Percentiles rank a stretch among this genome's conserved stretches.
These are phyloP conservation scores for Heliconius eleuchia DNA, from an alignment of 1,140 invertebrate species.

Conservation along the genomic window DNA sequence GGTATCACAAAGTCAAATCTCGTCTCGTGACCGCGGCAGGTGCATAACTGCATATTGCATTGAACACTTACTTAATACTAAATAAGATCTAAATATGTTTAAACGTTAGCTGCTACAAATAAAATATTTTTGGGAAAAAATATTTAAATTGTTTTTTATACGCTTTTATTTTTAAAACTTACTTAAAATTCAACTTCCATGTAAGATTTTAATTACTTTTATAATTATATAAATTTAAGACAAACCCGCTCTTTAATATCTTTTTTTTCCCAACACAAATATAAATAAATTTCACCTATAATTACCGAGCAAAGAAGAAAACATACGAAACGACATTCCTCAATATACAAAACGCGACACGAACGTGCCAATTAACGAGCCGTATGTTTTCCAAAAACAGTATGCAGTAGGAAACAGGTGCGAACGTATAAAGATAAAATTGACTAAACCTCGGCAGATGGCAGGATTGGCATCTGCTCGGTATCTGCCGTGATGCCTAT, in stretches of 20 bases:
- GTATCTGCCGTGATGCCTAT: background rate
- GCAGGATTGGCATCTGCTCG: background rate
- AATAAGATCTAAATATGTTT: background rate
- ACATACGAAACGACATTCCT: background rate
- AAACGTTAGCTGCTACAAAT: background rate
- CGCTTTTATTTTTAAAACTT: background rate
- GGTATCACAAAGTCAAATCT: conserved; percentile 13
- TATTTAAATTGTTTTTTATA: too few species aligned
- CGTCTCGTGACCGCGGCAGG: conserved; percentile 26
- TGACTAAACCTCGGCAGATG: conserved; percentile 21
- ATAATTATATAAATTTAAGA: background rate
- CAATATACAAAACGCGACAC: background rate
- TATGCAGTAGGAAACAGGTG: conserved; percentile 27
- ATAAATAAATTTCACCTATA: background rate
- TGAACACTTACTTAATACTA: background rate
- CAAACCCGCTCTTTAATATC: background rate
- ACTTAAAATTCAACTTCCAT: background rate
- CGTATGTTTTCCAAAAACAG: conserved; percentile 8
- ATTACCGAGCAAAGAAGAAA: background rate
- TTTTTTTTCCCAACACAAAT: background rate
- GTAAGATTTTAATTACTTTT: background rate
- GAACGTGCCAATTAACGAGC: conserved; percentile 9
- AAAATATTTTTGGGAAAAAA: background rate
- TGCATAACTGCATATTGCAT: background rate
- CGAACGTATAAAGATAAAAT: background rate